Evolutionary conservation across 2,797 vertebrate genomes (phyloP).

Genomic region (Liasis olivaceus): DNA sequence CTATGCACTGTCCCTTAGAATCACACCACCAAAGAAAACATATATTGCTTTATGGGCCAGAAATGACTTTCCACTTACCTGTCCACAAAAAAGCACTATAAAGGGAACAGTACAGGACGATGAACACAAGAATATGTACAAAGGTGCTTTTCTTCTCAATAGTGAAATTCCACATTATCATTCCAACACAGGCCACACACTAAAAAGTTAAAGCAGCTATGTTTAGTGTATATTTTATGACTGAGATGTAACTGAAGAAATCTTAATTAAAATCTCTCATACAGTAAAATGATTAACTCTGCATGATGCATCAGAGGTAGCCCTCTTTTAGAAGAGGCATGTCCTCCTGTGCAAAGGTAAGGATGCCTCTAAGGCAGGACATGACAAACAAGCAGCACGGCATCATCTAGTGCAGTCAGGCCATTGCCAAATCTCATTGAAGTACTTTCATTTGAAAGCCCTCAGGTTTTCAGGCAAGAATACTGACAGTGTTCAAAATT

Average conservation of each 20-base stretch:
- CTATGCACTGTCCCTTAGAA: neutral
- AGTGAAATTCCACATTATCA: conserved; percentile 92
- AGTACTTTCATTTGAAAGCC: neutral
- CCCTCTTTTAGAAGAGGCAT: neutral
- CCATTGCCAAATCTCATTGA: neutral
- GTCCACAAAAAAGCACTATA: conserved; percentile 95
- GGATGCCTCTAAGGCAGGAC: neutral
- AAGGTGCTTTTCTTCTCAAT: conserved; percentile 79
- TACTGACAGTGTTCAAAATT: neutral
- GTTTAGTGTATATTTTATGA: conserved; percentile 5
- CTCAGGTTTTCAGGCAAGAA: neutral
- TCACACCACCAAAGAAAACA: neutral
- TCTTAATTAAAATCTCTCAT: neutral
- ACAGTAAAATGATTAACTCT: neutral
- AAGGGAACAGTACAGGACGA: conserved; percentile 88
- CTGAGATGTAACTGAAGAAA: neutral
- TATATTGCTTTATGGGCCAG: neutral
- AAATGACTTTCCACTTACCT: conserved; percentile 77
- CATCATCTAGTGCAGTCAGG: neutral
- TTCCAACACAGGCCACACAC: conserved; percentile 87
- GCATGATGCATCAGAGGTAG: neutral
- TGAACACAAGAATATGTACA: conserved; percentile 86
- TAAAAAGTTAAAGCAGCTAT: conserved; percentile 60
- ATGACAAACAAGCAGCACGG: neutral
- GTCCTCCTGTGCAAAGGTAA: neutral